Evolutionary conservation across 2,113 vertebrate genomes (phyloP).

Genomic region (Pelvicachromis taeniatus): DNA sequence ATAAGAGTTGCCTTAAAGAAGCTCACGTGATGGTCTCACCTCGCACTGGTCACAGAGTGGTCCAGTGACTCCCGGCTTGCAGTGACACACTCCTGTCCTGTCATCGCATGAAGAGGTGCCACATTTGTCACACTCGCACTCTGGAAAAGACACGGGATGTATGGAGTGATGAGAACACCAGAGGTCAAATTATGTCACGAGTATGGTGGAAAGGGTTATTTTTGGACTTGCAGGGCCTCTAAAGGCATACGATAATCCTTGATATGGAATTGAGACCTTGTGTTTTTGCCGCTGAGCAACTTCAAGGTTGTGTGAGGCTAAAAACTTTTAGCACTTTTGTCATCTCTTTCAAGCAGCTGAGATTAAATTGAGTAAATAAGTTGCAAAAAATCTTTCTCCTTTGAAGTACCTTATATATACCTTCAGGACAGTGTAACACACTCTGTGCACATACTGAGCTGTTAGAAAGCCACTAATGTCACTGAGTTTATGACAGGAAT

Average conservation of each 20-base stretch:
- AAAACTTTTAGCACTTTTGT: not conserved
- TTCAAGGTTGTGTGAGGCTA: not conserved
- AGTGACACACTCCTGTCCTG: conserved; percentile 78
- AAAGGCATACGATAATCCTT: not conserved
- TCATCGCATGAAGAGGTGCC: conserved; percentile 79
- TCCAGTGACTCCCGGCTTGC: conserved; percentile 79
- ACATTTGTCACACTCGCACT: conserved; percentile 75
- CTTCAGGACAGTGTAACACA: not conserved
- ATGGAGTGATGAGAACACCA: not conserved
- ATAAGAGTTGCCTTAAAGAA: not conserved
- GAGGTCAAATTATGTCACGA: conserved; percentile 3
- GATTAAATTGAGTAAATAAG: not conserved
- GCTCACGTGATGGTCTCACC: conserved; percentile 52
- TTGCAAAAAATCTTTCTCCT: not conserved
- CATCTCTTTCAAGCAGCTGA: not conserved
- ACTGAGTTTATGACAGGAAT: not conserved
- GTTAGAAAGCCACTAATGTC: not conserved
- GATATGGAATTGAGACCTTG: not conserved
- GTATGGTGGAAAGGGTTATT: conserved; percentile 8
- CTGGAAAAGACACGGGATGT: conserved; percentile 52
- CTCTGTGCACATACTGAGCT: not conserved
- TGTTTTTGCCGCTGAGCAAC: not conserved
- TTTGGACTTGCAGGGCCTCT: not conserved
- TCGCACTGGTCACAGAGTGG: conserved; percentile 76
- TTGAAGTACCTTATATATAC: not conserved